Evolutionary conservation across 2,113 vertebrate species (phyloP), one percentile per base, ranked within the genome.

Genomic region (Lampris megalopsis): DNA sequence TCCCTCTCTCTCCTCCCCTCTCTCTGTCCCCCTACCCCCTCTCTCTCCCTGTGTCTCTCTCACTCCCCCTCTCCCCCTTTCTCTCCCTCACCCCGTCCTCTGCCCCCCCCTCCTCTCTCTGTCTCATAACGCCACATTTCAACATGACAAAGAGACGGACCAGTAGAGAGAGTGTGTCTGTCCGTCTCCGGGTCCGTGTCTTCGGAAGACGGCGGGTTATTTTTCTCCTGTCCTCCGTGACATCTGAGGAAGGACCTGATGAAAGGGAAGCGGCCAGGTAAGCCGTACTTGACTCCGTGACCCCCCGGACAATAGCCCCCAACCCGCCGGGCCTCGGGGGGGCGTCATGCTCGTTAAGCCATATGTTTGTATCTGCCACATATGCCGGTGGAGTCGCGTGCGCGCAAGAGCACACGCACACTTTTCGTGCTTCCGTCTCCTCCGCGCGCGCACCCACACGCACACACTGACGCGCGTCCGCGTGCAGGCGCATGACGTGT

Each of bases 321-420:
- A 24, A 62, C 56, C 73, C 56, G 7, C 50, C 65, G 13, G 2
- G 63, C 79, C 82, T 49, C 45, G 2, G 74, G 47, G 63, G 67
- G 68, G 75, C 64, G 60, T 37, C 79, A 84, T 71, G 80, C 79
- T 56, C 85, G 40, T 86, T 75, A 80, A 67, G 63, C 85, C 87
- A 83, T 78, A 88, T 87, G 82, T 73, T 74, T 59, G 13, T 71
- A 47, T 59, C 66, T n/a, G n/a, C 45, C 6, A 57, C 36, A 63
- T 68, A 58, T 66, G 68, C 59, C 65, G 53, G 61, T 66, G 75
- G 42, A 84, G 13, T 59, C 41, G 49, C 60, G 35, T 53, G 61
- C 45, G 9, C 7, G 52, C 9, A 63, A 7, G 50, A 1, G 62
- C 37, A 35, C 37, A 42, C 58, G 42, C 8, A 36, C 24, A 6